Evolutionary conservation across 1,140 invertebrate genomes (phyloP).

Genomic region (Melitaea cinxia): DNA sequence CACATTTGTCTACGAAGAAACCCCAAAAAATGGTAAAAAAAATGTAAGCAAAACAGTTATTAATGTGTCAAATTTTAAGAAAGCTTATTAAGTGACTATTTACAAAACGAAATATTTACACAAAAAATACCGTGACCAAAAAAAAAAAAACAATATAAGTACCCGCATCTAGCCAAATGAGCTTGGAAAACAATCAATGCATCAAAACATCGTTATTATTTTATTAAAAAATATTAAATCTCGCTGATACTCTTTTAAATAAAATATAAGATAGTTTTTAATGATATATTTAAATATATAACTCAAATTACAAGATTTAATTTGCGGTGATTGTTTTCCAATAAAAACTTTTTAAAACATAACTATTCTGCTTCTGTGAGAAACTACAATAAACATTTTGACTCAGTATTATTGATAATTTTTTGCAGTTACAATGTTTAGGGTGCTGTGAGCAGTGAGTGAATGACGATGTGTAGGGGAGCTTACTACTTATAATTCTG

Average conservation of each 20-base stretch:
- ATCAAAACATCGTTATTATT: neutral
- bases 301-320: neutral
- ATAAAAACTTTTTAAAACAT: neutral
- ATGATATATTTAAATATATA: too few species aligned
- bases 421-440: slow-evolving; percentile 1
- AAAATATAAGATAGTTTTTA: too few species aligned
- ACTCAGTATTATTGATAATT: neutral
- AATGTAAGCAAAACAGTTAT: neutral
- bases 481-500: neutral
- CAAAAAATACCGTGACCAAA: neutral
- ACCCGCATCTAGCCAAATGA: neutral
- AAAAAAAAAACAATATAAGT: neutral
- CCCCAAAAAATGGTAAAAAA: neutral
- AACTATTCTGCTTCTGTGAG: slow-evolving; percentile 7
- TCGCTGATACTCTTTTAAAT: neutral
- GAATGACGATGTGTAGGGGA: neutral
- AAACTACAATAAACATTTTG: neutral
- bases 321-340: neutral
- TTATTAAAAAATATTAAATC: neutral
- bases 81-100: neutral
- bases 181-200: neutral
- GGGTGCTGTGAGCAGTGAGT: neutral
- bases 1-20: neutral
- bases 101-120: slow-evolving; percentile 6
- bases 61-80: neutral